Evolutionary conservation across 1,140 invertebrate genomes (phyloP), one percentile per base, ranked within the genome.

Genomic region (Drosophila elegans): DNA sequence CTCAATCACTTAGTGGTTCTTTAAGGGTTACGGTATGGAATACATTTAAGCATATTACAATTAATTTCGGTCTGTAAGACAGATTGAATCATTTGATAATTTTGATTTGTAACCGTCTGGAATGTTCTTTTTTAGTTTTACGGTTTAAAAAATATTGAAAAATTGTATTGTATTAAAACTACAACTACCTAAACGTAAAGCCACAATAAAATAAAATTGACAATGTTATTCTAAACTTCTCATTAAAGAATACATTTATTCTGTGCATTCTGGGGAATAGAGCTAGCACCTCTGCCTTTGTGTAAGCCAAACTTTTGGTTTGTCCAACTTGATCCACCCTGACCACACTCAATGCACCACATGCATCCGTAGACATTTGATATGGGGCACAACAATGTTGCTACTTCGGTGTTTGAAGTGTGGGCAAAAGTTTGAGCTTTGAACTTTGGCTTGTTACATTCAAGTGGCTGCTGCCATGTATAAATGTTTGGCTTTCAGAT

Each of bases 391-490:
- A 71, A 71, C 68, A 71, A 27, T 71, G 74, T 77, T 77, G 69
- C 71, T 55, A 16, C 67, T 57, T 49, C 12, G 42, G 46, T 39
- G 34, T 60, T 71, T 69, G 46, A 52, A 75, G 59, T 72, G 75
- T 64, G 55, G 79, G 42, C 59, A 55, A 78, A 88, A 88, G 62
- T 89, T 88, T 72, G 73, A 42, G 41, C 52, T 84, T 72, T 78
- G 68, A 89, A 88, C 84, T 88, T 89, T 80, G 79, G 84, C 76
- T 78, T 88, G 84, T 80, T 89, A 57, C 63, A 77, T 68, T 84
- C 73, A 88, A 88, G 80, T 89, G 84, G 76, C 75, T 63, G 76
- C 75, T 63, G 78, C 46, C 68, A 76, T 76, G 80, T 80, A 56
- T 69, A 76, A 78, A 75, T 83, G 80, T 83, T 83, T 79, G 62